Evolutionary conservation across 1,140 invertebrate species (phyloP).

Genomic region (Drosophila subobscura): DNA sequence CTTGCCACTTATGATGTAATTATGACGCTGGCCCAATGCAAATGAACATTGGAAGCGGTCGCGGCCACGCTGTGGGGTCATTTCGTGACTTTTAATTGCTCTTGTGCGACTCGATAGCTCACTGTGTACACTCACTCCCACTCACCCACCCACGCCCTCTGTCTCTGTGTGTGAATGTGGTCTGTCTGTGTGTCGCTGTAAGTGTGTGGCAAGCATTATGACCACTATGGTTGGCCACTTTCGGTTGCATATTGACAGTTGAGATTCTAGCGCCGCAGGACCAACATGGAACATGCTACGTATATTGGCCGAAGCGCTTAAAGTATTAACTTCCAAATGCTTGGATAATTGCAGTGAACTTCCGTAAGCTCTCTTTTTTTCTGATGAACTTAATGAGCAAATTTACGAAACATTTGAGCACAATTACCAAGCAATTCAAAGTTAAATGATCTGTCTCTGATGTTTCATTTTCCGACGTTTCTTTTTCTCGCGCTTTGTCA

Average conservation of each 20-base stretch:
- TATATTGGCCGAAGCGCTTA: slow-evolving; percentile 29
- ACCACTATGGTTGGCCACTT: slow-evolving; percentile 21
- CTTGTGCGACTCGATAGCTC: slow-evolving; percentile 44
- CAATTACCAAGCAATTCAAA: slow-evolving; percentile 72
- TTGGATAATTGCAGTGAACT: slow-evolving; percentile 48
- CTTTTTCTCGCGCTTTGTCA: slow-evolving; percentile 7
- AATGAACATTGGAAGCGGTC: slow-evolving; percentile 53
- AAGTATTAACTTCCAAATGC: slow-evolving; percentile 56
- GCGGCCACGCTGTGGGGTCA: slow-evolving; percentile 13
- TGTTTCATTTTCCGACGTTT: slow-evolving; percentile 1
- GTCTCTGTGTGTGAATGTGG: neutral
- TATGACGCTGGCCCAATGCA: slow-evolving; percentile 62
- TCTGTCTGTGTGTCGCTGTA: neutral
- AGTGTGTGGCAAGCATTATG: slow-evolving; percentile 14
- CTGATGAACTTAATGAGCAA: slow-evolving; percentile 59
- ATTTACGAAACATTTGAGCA: slow-evolving; percentile 65
- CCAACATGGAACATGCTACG: neutral
- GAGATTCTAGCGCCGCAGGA: slow-evolving; percentile 1
- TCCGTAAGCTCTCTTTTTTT: slow-evolving; percentile 19
- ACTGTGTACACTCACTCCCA: slow-evolving; percentile 13
- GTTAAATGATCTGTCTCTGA: slow-evolving; percentile 72
- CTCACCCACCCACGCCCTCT: neutral
- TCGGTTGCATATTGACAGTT: slow-evolving; percentile 39
- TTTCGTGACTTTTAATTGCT: slow-evolving; percentile 57
- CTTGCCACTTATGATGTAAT: slow-evolving; percentile 65